Evolutionary conservation across 2,888 invertebrate species (phyloP), one percentile per base, ranked within the genome.

Genomic region (Sarcophaga subvicina): DNA sequence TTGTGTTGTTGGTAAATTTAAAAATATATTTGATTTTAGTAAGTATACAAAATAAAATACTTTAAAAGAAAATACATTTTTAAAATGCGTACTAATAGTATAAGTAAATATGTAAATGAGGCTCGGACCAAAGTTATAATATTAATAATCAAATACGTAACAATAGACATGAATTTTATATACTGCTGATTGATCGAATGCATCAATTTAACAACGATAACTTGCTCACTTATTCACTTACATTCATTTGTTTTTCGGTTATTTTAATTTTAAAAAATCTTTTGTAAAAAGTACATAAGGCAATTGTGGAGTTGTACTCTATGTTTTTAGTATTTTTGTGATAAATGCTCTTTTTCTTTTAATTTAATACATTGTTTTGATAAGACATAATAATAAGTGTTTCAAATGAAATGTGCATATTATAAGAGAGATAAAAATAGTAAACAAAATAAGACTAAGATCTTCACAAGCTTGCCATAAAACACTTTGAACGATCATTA

Each of bases 231-330:
- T 22, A 3, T 17, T 17, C 12, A 12, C 17, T 4, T 4, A 17
- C 14, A 54, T 54, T 54, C 5, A 54, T 54, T 54, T 54, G 17
- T 54, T 17, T 54, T 54, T 54, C 17, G 54, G 12, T 54, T 54
- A 14, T 54, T 54, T 54, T 54, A 66, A 70, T 64, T 62, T 60
- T 64, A 54, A 73, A 76, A 78, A 75, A 25, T 72, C 69, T 47
- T 79, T 76, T 80, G 76, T 79, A 79, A 76, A 82, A 76, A 82
- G 82, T 82, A 82, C 85, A 76, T 86, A 88, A 88, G 88, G 88
- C 88, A 88, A 86, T 88, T 86, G 77, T 64, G 73, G 49, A 81
- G 72, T 88, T 88, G 88, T 88, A 88, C 88, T 88, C 85, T 83
- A 45, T 47, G 70, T 83, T 85, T 49, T 78, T 20, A 54, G 54